Conservation (phyloP, 1,140 invertebrate species). For the Bombus terrestris region DNA sequence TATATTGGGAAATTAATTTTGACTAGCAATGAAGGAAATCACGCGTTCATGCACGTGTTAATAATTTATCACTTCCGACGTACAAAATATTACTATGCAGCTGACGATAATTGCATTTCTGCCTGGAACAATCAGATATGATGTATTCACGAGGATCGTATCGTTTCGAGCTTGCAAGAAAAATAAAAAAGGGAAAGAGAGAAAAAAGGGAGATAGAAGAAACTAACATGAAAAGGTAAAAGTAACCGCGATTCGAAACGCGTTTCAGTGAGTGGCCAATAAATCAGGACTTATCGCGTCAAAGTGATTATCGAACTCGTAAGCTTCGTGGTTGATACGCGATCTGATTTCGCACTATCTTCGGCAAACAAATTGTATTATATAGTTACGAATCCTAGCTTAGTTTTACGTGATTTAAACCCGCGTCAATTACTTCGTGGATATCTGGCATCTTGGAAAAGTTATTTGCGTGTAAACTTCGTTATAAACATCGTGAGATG, state of each 20-base stretch:
- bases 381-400: too few relatives aligned
- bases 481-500: not conserved
- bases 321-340: conserved; percentile 30
- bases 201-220: not conserved
- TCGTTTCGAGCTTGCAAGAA: not conserved
- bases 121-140: conserved; percentile 8
- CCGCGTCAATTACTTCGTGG: not conserved
- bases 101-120: conserved; percentile 13
- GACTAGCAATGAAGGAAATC: conserved; percentile 14
- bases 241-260: not conserved
- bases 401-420: not conserved
- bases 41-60: conserved; percentile 9
- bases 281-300: conserved; percentile 30
- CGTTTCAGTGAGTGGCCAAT: not conserved
- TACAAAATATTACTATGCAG: conserved; percentile 4
- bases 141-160: not conserved
- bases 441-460: not conserved
- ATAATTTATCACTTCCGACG: conserved; percentile 30
- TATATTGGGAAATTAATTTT: conserved; percentile 33
- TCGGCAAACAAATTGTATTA: not conserved
- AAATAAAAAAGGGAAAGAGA: too few relatives aligned
- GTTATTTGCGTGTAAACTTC: not conserved
- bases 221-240: too few relatives aligned
- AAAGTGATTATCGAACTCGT: conserved; percentile 54
- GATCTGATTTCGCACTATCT: not conserved